A percentile compares a stretch with the other conserved stretches of the same genome.
Conservation (phyloP, 2,888 invertebrate species). For the Molorchus minor region DNA sequence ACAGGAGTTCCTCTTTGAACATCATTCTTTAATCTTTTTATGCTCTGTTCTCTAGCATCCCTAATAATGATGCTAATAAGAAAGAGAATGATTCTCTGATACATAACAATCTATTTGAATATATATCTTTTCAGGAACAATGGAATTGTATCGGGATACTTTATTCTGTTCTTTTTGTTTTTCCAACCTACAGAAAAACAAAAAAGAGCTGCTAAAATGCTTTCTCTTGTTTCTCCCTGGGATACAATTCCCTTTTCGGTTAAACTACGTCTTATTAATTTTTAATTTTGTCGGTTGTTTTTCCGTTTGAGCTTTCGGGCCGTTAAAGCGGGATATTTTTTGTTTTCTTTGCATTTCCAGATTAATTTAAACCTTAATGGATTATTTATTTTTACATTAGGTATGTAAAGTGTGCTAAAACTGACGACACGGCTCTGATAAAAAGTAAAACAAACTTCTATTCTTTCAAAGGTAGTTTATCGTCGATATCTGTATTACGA, state of each 20-base stretch:
- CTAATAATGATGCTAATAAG: conserved; percentile 25
- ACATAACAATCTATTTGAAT: conserved; percentile 20
- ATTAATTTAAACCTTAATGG: neutral
- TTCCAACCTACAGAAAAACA: conserved; percentile 3
- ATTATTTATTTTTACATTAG: no score
- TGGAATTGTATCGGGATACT: conserved; percentile 8
- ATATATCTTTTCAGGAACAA: conserved; percentile 16
- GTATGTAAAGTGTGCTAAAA: no score
- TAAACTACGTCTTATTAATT: conserved; percentile 7
- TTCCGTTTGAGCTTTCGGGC: neutral
- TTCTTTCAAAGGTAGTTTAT: no score
- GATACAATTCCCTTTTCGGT: conserved; percentile 1
- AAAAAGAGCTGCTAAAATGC: conserved; percentile 2
- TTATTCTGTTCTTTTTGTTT: conserved; percentile 5
- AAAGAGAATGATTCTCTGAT: conserved; percentile 20
- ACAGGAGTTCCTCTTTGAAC: conserved; percentile 14
- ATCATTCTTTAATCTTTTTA: conserved; percentile 14
- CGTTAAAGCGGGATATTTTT: neutral
- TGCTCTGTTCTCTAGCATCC: conserved; percentile 13
- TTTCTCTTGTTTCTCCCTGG: conserved; percentile 7
- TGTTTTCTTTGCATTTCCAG: neutral
- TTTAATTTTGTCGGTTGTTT: neutral
- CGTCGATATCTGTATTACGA: no score
- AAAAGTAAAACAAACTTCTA: no score
- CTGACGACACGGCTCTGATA: no score